Evolutionary conservation across 2,888 invertebrate species (phyloP).

Genomic region (Eupithecia exiguata): DNA sequence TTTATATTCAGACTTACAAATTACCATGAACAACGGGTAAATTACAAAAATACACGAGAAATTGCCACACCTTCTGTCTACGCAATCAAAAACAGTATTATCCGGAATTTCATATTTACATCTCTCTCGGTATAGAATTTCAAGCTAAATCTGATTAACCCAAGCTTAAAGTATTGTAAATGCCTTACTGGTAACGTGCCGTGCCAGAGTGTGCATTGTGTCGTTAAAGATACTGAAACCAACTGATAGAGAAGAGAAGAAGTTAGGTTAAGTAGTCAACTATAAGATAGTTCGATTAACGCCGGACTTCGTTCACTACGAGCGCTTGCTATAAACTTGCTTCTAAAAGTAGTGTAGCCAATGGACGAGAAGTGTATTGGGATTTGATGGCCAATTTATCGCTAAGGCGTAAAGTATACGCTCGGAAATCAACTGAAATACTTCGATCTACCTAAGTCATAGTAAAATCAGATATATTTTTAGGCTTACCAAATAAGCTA

Average conservation of each 20-base stretch:
- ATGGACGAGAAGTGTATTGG: not conserved
- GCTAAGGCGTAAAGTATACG: not conserved
- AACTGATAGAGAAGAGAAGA: slow-evolving; percentile 25
- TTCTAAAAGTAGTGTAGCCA: slow-evolving; percentile 4
- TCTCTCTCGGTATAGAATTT: slow-evolving; percentile 9
- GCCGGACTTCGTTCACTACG: slow-evolving; percentile 21
- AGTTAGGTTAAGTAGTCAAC: slow-evolving; percentile 4
- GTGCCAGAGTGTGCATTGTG: slow-evolving; percentile 34
- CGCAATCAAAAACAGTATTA: not conserved
- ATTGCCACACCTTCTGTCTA: slow-evolving; percentile 1
- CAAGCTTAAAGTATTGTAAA: slow-evolving; percentile 24
- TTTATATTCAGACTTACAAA: not conserved
- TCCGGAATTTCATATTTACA: not conserved
- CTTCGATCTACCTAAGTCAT: not conserved
- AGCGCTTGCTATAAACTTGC: not conserved
- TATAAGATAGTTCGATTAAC: slow-evolving; percentile 15
- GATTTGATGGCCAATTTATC: not conserved
- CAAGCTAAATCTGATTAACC: slow-evolving; percentile 9
- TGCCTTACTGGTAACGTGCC: slow-evolving; percentile 34
- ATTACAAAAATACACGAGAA: not conserved
- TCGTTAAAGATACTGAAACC: slow-evolving; percentile 29
- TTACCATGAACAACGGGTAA: not conserved
- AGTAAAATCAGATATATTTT: not conserved
- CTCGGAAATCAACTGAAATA: not conserved
- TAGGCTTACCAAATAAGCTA: not conserved